phyloP scores from a whole-genome alignment of 2,797 vertebrate genomes.

The Mergus octosetaceus region DNA sequence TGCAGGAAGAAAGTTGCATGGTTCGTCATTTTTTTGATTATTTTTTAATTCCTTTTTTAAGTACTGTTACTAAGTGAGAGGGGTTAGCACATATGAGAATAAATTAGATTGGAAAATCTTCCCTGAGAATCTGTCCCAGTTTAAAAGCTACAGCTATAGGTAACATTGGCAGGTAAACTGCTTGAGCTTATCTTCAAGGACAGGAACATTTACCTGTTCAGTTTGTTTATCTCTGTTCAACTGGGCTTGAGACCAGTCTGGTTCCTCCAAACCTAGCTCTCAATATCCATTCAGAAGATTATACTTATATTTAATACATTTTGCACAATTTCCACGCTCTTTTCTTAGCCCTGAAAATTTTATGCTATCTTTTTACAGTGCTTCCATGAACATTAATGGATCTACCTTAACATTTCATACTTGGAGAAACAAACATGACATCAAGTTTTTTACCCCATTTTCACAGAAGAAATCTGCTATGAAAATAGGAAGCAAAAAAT shows the following conservation, averaged over 20 bases:
- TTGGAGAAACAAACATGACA: neutral
- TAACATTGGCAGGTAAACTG: neutral
- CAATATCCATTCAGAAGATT: neutral
- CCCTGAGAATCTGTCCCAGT: neutral
- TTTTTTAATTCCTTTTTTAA: neutral
- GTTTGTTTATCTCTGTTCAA: neutral
- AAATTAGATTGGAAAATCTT: neutral
- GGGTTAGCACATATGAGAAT: neutral
- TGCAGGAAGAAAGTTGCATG: neutral
- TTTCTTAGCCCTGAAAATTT: neutral
- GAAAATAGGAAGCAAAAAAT: neutral
- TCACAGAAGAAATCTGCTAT: neutral
- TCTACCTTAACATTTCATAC: neutral
- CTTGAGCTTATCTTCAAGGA: neutral
- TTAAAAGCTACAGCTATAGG: neutral
- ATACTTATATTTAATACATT: neutral
- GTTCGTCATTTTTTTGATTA: neutral
- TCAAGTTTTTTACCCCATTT: neutral
- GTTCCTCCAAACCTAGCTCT: neutral
- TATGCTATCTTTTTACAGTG: neutral
- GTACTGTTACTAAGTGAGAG: fast-evolving
- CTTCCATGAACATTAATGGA: neutral
- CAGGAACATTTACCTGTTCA: neutral
- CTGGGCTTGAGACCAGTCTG: neutral
- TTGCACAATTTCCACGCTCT: neutral